These are phyloP conservation scores for Casuarius casuarius DNA, from an alignment of 2,113 vertebrate genomes.

Conservation along the genomic window DNA sequence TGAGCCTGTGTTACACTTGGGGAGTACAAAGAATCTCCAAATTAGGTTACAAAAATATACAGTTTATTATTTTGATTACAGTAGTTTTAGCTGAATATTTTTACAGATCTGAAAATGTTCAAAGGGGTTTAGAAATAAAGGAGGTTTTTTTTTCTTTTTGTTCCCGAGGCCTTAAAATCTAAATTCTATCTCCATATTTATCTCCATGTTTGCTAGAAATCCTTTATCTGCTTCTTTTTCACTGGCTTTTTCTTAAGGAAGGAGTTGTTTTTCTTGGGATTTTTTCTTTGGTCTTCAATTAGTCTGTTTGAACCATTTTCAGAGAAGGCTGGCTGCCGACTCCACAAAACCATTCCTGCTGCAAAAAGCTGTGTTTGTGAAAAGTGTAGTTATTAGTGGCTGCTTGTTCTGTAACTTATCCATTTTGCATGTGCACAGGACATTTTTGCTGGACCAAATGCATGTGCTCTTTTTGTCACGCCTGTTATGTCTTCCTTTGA, in stretches of 20 bases:
- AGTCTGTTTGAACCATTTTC: background rate
- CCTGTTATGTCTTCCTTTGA: background rate
- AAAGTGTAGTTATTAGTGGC: background rate
- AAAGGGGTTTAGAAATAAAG: background rate
- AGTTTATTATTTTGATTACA: background rate
- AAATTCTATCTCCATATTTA: background rate
- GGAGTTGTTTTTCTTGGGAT: background rate
- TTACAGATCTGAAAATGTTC: background rate
- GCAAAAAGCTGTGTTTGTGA: background rate
- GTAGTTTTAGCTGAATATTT: constrained; percentile 1
- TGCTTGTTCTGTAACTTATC: background rate
- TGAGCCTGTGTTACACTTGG: background rate
- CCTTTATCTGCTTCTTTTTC: background rate
- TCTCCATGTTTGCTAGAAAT: background rate
- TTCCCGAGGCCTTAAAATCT: background rate
- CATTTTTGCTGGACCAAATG: background rate
- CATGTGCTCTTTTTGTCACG: background rate
- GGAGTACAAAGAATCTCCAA: background rate
- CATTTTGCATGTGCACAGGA: background rate
- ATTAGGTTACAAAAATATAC: background rate
- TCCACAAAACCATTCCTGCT: background rate
- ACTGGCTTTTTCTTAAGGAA: background rate
- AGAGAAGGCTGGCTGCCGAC: background rate
- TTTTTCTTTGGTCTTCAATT: background rate
- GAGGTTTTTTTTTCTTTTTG: background rate